A percentile compares a stretch with the other conserved stretches of the same genome.
Evolutionary conservation across 2,888 invertebrate species (phyloP).

Genomic region (Eristalinus aeneus): DNA sequence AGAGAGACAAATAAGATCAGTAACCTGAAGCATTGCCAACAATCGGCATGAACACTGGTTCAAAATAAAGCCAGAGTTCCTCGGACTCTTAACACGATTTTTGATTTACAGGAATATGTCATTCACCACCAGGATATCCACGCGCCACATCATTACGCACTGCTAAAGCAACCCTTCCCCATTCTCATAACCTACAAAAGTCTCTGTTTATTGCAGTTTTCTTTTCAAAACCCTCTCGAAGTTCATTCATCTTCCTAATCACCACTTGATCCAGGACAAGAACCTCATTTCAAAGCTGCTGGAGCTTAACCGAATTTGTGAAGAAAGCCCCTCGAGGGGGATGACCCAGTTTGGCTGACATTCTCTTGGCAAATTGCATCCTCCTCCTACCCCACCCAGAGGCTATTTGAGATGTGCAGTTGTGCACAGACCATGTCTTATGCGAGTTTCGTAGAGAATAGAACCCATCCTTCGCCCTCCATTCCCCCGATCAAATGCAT

Average conservation of each 20-base stretch:
- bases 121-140: too few species aligned
- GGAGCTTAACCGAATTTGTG: background rate
- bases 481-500: constrained; percentile 29
- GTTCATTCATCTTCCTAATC: background rate
- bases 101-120: too few species aligned
- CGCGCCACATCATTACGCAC: too few species aligned
- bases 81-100: too few species aligned
- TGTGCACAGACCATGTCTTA: background rate
- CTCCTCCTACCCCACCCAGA: background rate
- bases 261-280: background rate
- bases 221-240: background rate
- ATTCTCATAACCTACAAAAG: too few species aligned
- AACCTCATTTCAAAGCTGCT: background rate
- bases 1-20: too few species aligned
- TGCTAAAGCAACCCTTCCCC: too few species aligned
- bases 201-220: too few species aligned
- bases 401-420: background rate
- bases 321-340: background rate
- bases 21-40: too few species aligned
- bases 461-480: background rate
- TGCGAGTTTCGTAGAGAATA: background rate
- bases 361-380: background rate
- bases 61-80: too few species aligned
- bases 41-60: too few species aligned
- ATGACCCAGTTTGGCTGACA: background rate